These are phyloP conservation scores for Rhynchomys soricoides DNA, from an alignment of 2,113 vertebrate species.

Conservation along the genomic window DNA sequence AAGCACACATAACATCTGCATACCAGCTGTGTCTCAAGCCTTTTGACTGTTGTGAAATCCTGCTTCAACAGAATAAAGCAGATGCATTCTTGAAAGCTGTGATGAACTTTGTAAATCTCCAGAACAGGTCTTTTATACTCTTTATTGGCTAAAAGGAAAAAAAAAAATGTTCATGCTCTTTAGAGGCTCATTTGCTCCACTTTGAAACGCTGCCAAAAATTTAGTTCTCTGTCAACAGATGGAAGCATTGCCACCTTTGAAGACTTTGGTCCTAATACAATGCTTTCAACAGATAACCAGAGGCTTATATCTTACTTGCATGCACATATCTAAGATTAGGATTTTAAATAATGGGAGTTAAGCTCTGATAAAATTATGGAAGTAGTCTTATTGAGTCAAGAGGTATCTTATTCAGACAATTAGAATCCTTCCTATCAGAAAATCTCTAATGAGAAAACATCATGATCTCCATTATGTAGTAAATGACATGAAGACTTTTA, in stretches of 20 bases:
- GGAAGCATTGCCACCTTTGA: background rate
- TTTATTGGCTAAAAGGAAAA: constrained; percentile 51
- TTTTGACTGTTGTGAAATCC: constrained; percentile 41
- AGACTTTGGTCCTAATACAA: background rate
- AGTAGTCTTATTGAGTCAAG: background rate
- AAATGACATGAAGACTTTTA: background rate
- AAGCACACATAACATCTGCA: constrained; percentile 52
- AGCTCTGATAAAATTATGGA: background rate
- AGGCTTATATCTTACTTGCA: background rate
- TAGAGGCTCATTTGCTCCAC: constrained; percentile 22
- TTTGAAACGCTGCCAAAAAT: constrained; percentile 53
- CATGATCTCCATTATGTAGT: background rate
- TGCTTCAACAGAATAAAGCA: constrained; percentile 62
- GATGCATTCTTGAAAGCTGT: constrained; percentile 56
- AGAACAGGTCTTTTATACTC: constrained; percentile 50
- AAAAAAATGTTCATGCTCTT: background rate
- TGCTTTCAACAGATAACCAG: constrained; percentile 5
- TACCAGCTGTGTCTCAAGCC: constrained; percentile 52
- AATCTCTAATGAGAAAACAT: background rate
- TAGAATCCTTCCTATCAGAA: background rate
- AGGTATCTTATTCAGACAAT: background rate
- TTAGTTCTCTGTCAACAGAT: constrained; percentile 27
- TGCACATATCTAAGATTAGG: background rate
- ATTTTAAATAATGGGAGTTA: background rate
- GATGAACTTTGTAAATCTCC: constrained; percentile 66